Evolutionary conservation across 1,140 invertebrate species (phyloP), one percentile per base, ranked within the genome.

Genomic region (Drosophila serrata): DNA sequence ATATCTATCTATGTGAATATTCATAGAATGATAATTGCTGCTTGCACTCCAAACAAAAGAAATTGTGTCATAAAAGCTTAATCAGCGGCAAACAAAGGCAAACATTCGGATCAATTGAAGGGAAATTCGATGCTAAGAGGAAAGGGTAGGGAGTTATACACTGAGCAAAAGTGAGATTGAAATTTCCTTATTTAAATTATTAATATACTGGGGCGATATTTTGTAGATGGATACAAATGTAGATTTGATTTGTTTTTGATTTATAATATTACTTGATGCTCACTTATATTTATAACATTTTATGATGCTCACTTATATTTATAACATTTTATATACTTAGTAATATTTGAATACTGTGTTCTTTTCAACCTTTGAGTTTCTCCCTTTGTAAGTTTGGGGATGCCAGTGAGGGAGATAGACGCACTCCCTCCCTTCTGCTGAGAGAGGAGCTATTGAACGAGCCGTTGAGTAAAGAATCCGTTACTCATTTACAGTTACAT

Each of bases 91-190:
- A 80, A 72, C 58, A 75, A 65, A 62, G 15, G 65, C 84, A 82
- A 80, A 88, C 84, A 81, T 84, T 79, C 40, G 69, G 65, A 57
- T 75, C 85, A 90, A 88, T 88, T 85, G 43, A 51, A 68, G 53
- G 27, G 24, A 62, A 78, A 75, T 70, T 69, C 17, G 43, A 45
- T 69, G 37, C 31, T 13, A 6, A 1, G 9, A 22, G 24, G n/a
- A 19, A 31, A 42, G 42, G 1, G 12, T 58, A 27, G 55, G 3
- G 40, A 24, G 24, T n/a, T n/a, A n/a, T 24, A 8, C 55, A 31
- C 29, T 29, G 31, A 4, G 17, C 13, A 17, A 17, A n/a, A n/a
- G 37, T 37, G 35, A 37, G 5, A 35, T 13, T 11, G 33, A 12
- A 35, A 35, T 5, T 0, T 1, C 1, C 5, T 1, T 35, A 35